These are phyloP conservation scores for Oncorhynchus gorbuscha DNA, from an alignment of 2,113 vertebrate genomes.

Conservation along the genomic window DNA sequence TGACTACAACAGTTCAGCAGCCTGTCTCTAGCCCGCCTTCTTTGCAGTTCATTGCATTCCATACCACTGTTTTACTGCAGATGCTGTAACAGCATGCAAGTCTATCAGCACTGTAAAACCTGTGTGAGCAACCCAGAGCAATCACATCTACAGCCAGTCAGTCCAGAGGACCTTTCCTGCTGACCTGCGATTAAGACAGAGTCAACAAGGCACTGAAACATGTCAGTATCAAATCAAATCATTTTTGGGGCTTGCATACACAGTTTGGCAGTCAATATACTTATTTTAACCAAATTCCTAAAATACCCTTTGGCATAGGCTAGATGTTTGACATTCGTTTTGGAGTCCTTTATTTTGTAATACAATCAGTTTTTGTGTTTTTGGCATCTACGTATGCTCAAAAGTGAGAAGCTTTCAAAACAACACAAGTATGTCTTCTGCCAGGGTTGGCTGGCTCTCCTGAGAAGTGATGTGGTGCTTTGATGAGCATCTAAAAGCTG, in stretches of 20 bases:
- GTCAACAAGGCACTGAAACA: background rate
- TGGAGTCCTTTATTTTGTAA: background rate
- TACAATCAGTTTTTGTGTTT: background rate
- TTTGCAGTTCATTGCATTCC: background rate
- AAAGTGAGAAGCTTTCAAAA: background rate
- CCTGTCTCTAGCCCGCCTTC: too few relatives aligned
- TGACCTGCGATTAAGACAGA: background rate
- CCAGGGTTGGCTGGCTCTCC: too few relatives aligned
- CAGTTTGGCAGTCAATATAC: background rate
- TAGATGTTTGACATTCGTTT: background rate
- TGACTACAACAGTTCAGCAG: background rate
- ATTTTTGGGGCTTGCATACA: background rate
- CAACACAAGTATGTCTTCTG: background rate
- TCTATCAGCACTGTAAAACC: background rate
- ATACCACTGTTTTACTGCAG: background rate
- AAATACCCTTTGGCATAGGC: background rate
- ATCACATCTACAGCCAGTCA: background rate
- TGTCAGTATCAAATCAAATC: too few relatives aligned
- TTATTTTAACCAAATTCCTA: background rate
- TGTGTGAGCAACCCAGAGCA: background rate
- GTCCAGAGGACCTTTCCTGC: background rate
- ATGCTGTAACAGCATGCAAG: background rate
- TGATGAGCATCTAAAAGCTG: background rate
- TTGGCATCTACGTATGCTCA: background rate
- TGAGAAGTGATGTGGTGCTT: background rate